Base-by-base conservation (phyloP, 2,797 vertebrate genomes). In the Odontamblyopus rebecca region DNA sequence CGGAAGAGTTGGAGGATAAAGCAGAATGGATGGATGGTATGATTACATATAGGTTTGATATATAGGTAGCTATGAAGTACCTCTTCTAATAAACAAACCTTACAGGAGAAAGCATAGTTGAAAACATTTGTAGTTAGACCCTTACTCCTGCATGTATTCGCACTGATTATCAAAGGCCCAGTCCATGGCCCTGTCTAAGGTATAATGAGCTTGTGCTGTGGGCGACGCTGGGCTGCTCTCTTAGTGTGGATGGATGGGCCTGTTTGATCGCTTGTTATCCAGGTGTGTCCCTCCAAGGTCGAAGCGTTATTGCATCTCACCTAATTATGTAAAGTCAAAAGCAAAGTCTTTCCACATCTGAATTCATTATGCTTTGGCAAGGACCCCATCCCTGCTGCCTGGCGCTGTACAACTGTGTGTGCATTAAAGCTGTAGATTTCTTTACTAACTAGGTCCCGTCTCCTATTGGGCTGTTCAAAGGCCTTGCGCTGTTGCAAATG, bases 251-350 rank as follows among this genome's bases (percentile, higher is more conserved):
- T 80, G 76, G 82, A 82, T 86, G 75, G 27, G 67, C 71, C 56
- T 57, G 82, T 88, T 86, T 90, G 87, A 86, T 88, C 64, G 35
- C 82, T 88, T 81, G 80, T 89, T 84, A 89, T 78, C 79, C 79
- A 88, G 82, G 87, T 88, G 79, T 54, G 13, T 60, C 41, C 70
- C 77, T 82, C 78, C 86, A 88, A 90, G 88, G 87, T 88, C 70
- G 44, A 30, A 5, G 61, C 67, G 68, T 77, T 81, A 88, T 82
- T 84, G 81, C 74, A 77, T 83, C 73, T 79, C 57, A 62, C 68
- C 77, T 86, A 86, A 88, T 90, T 88, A 87, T 85, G 68, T 86
- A 64, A 86, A 87, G 85, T 86, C 79, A 85, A 80, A 88, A 82
- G 60, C 73, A 80, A 86, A 86, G 71, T 83, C 70, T 83, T 82